These are phyloP conservation scores for Lathamus discolor DNA, from an alignment of 2,113 vertebrate species.

Conservation along the genomic window DNA sequence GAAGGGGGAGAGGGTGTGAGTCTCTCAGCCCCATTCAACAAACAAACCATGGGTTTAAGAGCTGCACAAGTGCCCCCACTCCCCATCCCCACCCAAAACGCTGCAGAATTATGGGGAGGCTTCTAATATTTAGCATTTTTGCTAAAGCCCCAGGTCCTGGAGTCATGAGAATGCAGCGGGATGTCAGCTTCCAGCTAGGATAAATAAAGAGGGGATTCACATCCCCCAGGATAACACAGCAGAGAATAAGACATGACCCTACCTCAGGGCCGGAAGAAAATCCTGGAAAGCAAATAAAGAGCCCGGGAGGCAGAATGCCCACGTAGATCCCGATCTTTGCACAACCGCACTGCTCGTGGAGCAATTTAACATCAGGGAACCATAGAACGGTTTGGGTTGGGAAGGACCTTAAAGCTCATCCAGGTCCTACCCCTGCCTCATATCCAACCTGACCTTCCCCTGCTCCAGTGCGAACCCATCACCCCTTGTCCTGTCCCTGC, in stretches of 20 bases:
- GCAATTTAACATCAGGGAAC: fast-evolving
- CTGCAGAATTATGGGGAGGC: background rate
- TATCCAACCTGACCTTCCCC: background rate
- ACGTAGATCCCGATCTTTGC: fast-evolving
- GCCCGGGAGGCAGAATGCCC: background rate
- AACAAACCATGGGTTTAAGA: background rate
- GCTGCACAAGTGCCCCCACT: background rate
- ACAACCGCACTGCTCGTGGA: fast-evolving
- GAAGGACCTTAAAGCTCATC: background rate
- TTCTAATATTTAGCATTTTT: conserved; percentile 53
- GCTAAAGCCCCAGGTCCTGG: conserved; percentile 48
- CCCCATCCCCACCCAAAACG: background rate
- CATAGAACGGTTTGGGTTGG: background rate
- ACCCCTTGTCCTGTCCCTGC: background rate
- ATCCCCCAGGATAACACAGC: background rate
- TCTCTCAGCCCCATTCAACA: background rate
- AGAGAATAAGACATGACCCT: background rate
- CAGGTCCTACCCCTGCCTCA: background rate
- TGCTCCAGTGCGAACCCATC: background rate
- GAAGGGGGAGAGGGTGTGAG: background rate
- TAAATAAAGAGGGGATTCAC: conserved; percentile 43
- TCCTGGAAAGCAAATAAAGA: background rate
- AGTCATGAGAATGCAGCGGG: conserved; percentile 55
- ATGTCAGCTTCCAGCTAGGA: conserved; percentile 57
- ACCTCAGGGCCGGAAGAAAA: background rate